These are phyloP conservation scores for Strigops habroptila DNA, from an alignment of 2,113 vertebrate species.

Conservation along the genomic window DNA sequence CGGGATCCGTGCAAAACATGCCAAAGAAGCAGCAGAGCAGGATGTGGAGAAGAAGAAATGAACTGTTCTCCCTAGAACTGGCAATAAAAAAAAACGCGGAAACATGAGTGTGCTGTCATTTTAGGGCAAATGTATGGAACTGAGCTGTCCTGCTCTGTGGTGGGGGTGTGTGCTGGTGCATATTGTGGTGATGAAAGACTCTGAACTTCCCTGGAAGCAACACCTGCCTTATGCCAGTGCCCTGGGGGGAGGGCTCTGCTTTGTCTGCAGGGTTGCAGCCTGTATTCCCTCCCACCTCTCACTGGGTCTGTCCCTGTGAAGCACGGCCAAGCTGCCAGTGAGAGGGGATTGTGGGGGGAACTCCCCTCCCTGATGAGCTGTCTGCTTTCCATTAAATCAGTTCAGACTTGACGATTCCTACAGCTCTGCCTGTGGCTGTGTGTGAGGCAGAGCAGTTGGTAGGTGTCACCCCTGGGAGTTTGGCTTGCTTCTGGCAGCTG, in stretches of 20 bases:
- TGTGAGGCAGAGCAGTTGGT: not conserved
- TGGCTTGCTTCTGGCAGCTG: not conserved
- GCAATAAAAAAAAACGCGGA: constrained; percentile 73
- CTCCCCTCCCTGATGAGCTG: no score
- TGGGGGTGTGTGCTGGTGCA: no score
- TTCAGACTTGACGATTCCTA: not conserved
- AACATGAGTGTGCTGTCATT: not conserved
- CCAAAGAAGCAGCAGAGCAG: constrained; percentile 94
- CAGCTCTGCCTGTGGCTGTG: no score
- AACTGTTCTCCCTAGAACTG: constrained; percentile 63
- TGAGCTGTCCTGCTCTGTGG: not conserved
- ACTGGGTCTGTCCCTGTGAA: no score
- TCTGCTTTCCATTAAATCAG: no score
- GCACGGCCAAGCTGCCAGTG: no score
- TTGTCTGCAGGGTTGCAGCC: not conserved
- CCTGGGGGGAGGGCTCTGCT: not conserved
- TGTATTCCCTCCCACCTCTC: not conserved
- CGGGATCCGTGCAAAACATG: constrained; percentile 92
- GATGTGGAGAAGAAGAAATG: constrained; percentile 97
- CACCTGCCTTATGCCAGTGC: not conserved
- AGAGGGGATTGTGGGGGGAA: no score
- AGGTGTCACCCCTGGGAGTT: not conserved
- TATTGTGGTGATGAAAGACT: not conserved
- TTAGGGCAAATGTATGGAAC: not conserved
- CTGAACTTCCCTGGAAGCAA: not conserved